Evolutionary conservation across 2,113 vertebrate species (phyloP).

Genomic region (Tor tambroides): DNA sequence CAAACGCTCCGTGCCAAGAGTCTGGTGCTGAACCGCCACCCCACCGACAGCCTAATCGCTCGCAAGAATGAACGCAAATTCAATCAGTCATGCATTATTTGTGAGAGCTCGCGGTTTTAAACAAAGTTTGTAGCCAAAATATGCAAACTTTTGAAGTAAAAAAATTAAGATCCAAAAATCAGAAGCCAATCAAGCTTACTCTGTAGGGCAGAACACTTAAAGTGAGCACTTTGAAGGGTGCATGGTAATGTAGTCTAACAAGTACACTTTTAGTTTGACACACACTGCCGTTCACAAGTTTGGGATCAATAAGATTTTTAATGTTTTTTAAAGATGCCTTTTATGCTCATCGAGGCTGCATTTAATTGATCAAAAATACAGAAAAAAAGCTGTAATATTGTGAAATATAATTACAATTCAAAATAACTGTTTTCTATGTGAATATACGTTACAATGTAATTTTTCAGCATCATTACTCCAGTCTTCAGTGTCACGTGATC

Average conservation of each 20-base stretch:
- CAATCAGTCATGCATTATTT: background rate
- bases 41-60: conserved; percentile 74
- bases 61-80: background rate
- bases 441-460: no score
- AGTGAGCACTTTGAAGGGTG: background rate
- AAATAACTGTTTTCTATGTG: no score
- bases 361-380: no score
- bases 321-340: background rate
- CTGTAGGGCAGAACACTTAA: background rate
- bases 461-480: no score
- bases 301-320: no score
- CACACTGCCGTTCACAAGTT: no score
- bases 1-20: conserved; percentile 76
- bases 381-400: no score
- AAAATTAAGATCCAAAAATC: background rate
- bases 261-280: no score
- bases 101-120: background rate
- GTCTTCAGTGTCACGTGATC: no score
- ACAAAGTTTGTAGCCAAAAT: no score
- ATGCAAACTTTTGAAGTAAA: background rate
- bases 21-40: conserved; percentile 71
- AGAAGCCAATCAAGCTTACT: background rate
- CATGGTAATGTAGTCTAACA: background rate
- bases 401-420: no score
- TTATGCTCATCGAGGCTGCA: no score